Conservation (phyloP, 1,140 invertebrate species). For the Nasonia giraulti region DNA sequence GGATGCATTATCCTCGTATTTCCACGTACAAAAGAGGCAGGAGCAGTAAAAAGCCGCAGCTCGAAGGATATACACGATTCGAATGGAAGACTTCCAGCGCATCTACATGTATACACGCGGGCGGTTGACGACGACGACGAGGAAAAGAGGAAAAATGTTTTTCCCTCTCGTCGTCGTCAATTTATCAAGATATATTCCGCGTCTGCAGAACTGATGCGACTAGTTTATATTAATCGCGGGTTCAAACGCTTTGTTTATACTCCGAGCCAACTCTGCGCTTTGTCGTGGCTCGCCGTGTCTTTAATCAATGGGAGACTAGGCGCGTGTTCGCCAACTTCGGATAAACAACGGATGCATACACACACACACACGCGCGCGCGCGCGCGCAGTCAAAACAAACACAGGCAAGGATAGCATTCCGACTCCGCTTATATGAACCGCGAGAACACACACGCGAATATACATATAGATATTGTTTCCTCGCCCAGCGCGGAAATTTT, state of each 20-base stretch:
- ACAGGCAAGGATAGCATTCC: neutral
- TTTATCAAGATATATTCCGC: neutral
- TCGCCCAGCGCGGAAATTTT: neutral
- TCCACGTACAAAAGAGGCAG: too few relatives aligned
- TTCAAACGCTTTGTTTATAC: neutral
- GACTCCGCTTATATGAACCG: too few relatives aligned
- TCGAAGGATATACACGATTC: too few relatives aligned
- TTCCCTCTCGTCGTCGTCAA: neutral
- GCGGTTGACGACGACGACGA: neutral
- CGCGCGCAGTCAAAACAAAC: neutral
- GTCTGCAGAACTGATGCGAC: neutral
- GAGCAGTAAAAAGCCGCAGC: too few relatives aligned
- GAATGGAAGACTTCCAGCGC: too few relatives aligned
- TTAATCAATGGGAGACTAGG: neutral
- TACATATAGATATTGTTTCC: too few relatives aligned
- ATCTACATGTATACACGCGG: neutral
- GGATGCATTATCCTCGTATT: too few relatives aligned
- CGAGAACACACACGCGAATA: too few relatives aligned
- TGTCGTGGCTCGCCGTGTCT: neutral
- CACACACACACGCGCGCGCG: neutral
- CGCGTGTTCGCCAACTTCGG: neutral
- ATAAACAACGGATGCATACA: neutral
- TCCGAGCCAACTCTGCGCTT: neutral
- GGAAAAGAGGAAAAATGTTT: neutral
- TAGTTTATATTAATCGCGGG: too few relatives aligned